Conservation (phyloP, 1,140 invertebrate genomes). For the Caenorhabditis latens region DNA sequence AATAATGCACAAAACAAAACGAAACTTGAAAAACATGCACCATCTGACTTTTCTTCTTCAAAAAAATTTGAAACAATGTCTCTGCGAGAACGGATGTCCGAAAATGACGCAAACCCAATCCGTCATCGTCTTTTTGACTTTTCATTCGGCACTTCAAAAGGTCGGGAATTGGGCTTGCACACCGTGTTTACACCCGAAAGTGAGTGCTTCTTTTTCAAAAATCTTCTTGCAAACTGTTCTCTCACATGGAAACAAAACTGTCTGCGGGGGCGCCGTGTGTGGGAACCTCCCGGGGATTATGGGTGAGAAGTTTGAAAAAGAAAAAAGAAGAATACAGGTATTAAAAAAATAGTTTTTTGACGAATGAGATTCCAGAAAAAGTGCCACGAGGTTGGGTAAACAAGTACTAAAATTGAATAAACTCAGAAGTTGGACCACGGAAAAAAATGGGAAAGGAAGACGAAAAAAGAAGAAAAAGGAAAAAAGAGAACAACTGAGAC, state of each 20-base stretch:
- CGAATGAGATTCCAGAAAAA: conserved; percentile 27
- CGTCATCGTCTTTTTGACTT: conserved; percentile 30
- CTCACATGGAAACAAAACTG: conserved; percentile 36
- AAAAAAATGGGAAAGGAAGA: not conserved
- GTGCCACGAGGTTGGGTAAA: conserved; percentile 13
- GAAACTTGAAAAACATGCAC: not conserved
- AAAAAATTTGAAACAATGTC: not conserved
- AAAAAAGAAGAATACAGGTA: not conserved
- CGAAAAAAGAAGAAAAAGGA: conserved; percentile 7
- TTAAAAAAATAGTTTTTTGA: not conserved
- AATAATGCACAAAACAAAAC: not conserved
- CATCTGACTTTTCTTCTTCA: not conserved
- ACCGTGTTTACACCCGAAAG: conserved; percentile 43
- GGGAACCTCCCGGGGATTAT: conserved; percentile 6
- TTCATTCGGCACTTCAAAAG: conserved; percentile 46
- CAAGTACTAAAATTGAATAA: conserved; percentile 40
- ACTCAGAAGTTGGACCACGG: conserved; percentile 6
- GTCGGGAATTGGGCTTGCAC: conserved; percentile 10
- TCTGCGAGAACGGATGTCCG: conserved; percentile 25
- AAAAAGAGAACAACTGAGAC: not conserved
- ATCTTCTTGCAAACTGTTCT: conserved; percentile 43
- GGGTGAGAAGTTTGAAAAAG: not conserved
- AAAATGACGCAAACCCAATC: conserved; percentile 51
- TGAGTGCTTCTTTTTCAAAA: conserved; percentile 33
- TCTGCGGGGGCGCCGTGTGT: conserved; percentile 42